Conservation (phyloP, 2,888 invertebrate species). For the Drosophila tripunctata region DNA sequence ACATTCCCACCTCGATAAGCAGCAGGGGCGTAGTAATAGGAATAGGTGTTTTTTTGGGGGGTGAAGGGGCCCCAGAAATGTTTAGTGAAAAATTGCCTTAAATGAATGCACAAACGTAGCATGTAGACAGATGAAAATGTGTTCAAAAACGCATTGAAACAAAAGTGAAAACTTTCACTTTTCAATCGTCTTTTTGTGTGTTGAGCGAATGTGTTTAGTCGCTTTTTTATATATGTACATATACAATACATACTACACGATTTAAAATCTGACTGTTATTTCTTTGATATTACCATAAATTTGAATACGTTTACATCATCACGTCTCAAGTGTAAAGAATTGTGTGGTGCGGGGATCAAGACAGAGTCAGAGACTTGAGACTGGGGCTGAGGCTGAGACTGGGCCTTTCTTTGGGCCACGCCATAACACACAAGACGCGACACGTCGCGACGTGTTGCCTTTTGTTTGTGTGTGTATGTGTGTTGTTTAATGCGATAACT, state of each 20-base stretch:
- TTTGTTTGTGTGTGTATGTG: conserved; percentile 24
- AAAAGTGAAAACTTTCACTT: conserved; percentile 73
- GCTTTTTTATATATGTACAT: conserved; percentile 10
- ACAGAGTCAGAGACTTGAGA: not conserved
- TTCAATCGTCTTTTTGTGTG: conserved; percentile 40
- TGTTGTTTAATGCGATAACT: conserved; percentile 64
- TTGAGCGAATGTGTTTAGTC: conserved; percentile 57
- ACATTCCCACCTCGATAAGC: conserved; percentile 35
- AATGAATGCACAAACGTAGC: conserved; percentile 27
- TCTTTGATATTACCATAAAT: conserved; percentile 67
- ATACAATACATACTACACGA: conserved; percentile 40
- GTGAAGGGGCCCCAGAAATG: conserved; percentile 22
- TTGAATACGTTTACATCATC: conserved; percentile 72
- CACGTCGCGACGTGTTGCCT: conserved; percentile 19
- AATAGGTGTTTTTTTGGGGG: not conserved
- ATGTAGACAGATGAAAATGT: conserved; percentile 25
- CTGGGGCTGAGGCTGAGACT: conserved; percentile 24
- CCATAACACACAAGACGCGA: conserved; percentile 42
- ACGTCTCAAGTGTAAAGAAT: conserved; percentile 54
- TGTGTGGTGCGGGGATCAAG: conserved; percentile 10
- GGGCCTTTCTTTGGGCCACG: conserved; percentile 48
- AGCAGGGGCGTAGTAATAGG: not conserved
- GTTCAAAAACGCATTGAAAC: conserved; percentile 49
- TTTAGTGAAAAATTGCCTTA: conserved; percentile 54
- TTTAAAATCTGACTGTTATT: conserved; percentile 58